These are phyloP conservation scores for Crypturellus undulatus DNA, from an alignment of 2,113 vertebrate genomes.

Conservation along the genomic window DNA sequence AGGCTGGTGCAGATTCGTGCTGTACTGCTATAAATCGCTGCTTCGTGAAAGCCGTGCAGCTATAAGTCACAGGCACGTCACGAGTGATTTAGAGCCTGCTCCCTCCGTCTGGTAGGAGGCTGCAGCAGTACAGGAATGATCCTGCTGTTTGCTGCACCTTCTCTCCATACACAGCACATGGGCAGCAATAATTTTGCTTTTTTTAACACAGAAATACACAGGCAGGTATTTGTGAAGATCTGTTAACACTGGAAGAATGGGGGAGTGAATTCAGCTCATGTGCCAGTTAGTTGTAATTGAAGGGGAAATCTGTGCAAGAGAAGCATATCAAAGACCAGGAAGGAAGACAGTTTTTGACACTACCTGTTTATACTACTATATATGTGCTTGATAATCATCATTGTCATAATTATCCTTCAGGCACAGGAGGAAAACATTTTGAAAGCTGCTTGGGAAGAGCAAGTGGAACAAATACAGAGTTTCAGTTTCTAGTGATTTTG, in stretches of 20 bases:
- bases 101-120: background rate
- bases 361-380: background rate
- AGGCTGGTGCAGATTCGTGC: background rate
- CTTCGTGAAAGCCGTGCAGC: background rate
- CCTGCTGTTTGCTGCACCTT: background rate
- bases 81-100: background rate
- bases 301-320: constrained; percentile 50
- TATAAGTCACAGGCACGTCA: background rate
- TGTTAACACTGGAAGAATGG: background rate
- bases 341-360: constrained; percentile 4
- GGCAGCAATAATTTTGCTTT: background rate
- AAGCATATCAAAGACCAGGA: constrained; percentile 34
- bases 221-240: background rate
- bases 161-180: accelerated
- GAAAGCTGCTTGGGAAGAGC: constrained; percentile 6
- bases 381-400: background rate
- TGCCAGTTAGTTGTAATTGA: background rate
- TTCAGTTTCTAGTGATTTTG: constrained; percentile 37
- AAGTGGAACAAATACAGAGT: constrained; percentile 35
- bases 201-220: background rate
- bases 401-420: background rate
- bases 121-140: background rate
- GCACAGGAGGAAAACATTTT: constrained; percentile 10
- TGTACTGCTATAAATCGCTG: background rate
- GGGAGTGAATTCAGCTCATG: background rate